phyloP scores from a whole-genome alignment of 2,113 vertebrate species.

The Cephalopterus ornatus region DNA sequence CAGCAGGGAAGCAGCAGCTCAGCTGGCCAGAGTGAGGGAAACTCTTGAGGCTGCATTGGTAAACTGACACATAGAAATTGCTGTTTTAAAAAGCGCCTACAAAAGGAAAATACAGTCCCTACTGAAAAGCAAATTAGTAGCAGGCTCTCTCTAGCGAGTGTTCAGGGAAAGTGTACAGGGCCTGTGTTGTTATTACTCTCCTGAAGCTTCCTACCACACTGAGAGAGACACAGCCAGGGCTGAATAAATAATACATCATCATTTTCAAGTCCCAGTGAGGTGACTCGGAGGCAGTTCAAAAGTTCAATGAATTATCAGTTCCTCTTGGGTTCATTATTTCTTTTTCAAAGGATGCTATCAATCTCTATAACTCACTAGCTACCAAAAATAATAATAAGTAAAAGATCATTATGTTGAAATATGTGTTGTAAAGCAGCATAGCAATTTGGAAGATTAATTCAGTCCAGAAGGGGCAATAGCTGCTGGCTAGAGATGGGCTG shows the following conservation, averaged over 20 bases:
- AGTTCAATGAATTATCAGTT: slow-evolving; percentile 58
- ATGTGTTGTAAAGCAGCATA: slow-evolving; percentile 45
- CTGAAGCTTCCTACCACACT: neutral
- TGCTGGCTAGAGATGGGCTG: slow-evolving; percentile 50
- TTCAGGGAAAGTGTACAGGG: neutral
- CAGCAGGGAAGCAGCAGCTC: neutral
- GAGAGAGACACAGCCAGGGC: slow-evolving; percentile 5
- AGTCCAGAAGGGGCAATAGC: slow-evolving; percentile 59
- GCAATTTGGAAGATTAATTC: slow-evolving; percentile 64
- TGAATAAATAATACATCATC: slow-evolving; percentile 59
- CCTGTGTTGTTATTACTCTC: neutral
- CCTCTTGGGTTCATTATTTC: slow-evolving; percentile 41
- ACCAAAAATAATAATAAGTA: slow-evolving; percentile 61
- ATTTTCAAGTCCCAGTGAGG: slow-evolving; percentile 39
- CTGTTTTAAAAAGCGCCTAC: neutral
- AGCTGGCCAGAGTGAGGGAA: neutral
- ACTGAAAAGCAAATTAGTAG: slow-evolving; percentile 5
- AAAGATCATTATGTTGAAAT: slow-evolving; percentile 62
- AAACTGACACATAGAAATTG: neutral
- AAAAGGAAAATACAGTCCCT: neutral
- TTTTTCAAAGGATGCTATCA: slow-evolving; percentile 53
- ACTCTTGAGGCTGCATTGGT: neutral
- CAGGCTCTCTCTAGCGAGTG: neutral
- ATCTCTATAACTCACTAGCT: slow-evolving; percentile 43
- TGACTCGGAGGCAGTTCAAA: slow-evolving; percentile 54